These are phyloP conservation scores for Dasyurus viverrinus DNA, from an alignment of 2,113 vertebrate genomes.

Conservation along the genomic window DNA sequence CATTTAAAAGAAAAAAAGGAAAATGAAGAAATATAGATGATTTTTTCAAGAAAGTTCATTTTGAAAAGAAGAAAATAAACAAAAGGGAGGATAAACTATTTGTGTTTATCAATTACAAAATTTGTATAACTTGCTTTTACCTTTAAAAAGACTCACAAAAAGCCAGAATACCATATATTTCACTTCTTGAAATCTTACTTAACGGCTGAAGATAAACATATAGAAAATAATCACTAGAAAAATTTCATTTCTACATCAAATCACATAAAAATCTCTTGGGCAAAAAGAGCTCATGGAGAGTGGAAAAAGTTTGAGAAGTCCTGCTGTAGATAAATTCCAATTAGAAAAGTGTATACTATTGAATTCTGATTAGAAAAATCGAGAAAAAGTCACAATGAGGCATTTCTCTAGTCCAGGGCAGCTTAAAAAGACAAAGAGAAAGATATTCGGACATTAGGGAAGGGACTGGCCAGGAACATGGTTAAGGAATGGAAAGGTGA, in stretches of 20 bases:
- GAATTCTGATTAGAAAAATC: neutral
- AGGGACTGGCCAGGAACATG: neutral
- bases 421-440: neutral
- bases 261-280: neutral
- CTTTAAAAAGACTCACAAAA: neutral
- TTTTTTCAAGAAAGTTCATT: neutral
- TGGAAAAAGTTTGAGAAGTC: too few species aligned
- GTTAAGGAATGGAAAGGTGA: neutral
- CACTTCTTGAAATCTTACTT: neutral
- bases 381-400: neutral
- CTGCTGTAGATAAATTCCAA: constrained; percentile 35
- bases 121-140: neutral
- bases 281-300: too few species aligned
- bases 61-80: neutral
- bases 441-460: neutral
- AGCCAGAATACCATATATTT: neutral
- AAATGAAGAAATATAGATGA: neutral
- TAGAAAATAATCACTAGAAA: constrained; percentile 29
- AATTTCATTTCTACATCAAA: neutral
- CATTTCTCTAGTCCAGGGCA: neutral
- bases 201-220: constrained; percentile 27
- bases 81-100: neutral
- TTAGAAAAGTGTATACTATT: constrained; percentile 56
- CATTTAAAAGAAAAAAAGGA: too few species aligned
- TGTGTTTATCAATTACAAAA: neutral